Base-by-base conservation (phyloP, 2,888 invertebrate genomes). In the Ditula angustiorana region DNA sequence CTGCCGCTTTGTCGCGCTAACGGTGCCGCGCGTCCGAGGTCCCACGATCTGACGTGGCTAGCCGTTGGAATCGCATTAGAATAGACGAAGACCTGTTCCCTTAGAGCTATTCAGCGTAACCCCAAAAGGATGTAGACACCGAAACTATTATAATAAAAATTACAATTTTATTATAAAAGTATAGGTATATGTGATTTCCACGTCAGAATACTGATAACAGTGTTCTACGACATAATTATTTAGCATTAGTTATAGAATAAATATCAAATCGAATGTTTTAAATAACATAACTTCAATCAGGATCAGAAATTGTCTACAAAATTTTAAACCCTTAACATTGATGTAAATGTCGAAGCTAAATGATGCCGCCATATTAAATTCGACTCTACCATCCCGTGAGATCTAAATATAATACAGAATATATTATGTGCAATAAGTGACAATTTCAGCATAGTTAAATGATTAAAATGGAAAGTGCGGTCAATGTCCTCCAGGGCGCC, bases 401-500 rank as follows among this genome's bases (percentile, higher is more conserved):
- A 16, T 5, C 13, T 37, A 26, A 5, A 5, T 26, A 30, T n/a
- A 44, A 21, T n/a, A 11, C 5, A 5, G 10, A 19, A 26, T 5
- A 30, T n/a, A 19, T 35, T 11, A 37, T n/a, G n/a, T 35, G 35
- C 26, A 28, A 28, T 62, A n/a, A 10, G 5, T 19, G 16, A 11
- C 1, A 8, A 1, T 50, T 19, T 33, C 13, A 23, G 35, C n/a
- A 35, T 2, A 53, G 35, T 59, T 64, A 59, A 53, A 52, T 58
- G 46, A 67, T 60, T 60, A 60, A 63, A 69, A 67, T 60, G 57
- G 62, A 62, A 67, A 60, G 61, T 66, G 68, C 74, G 73, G 90
- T 88, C 90, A 91, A 86, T 74, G 90, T 74, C 85, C 91, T 71
- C 59, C 65, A n/a, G 69, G 71, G 64, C 74, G 87, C 86, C 90